Conservation (phyloP, 2,888 invertebrate species). For the Drosophila sordidula region DNA sequence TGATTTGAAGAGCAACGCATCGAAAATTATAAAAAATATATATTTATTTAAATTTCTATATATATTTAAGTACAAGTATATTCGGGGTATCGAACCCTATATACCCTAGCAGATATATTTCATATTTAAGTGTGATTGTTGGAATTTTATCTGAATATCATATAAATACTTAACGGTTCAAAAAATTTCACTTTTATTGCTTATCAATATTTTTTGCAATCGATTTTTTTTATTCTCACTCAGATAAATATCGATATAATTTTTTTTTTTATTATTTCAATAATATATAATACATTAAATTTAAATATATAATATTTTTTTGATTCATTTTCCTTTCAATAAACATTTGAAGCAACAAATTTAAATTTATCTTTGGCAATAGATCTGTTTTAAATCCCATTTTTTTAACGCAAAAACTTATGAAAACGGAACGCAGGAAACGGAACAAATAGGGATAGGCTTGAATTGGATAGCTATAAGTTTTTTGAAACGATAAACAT, state of each 20-base stretch:
- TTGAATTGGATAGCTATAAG: too few relatives aligned
- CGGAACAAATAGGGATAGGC: too few relatives aligned
- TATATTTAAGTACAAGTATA: background rate
- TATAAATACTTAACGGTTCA: background rate
- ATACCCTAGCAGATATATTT: constrained; percentile 10
- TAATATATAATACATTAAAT: background rate
- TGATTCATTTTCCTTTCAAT: too few relatives aligned
- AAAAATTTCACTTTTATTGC: background rate
- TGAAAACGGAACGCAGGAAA: too few relatives aligned
- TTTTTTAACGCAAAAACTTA: too few relatives aligned
- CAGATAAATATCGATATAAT: background rate
- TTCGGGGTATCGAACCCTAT: constrained; percentile 3
- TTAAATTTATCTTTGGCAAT: too few relatives aligned
- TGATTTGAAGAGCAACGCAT: constrained; percentile 40
- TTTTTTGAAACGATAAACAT: too few relatives aligned
- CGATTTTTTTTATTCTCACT: background rate
- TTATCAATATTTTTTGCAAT: constrained; percentile 8
- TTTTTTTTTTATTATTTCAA: background rate
- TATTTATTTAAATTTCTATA: background rate
- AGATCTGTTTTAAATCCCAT: too few relatives aligned
- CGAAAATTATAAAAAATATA: constrained; percentile 15
- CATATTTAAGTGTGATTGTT: background rate
- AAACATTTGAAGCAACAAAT: too few relatives aligned
- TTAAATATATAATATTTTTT: too few relatives aligned
- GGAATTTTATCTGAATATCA: constrained; percentile 6